Evolutionary conservation across 2,113 vertebrate genomes (phyloP), one percentile per base, ranked within the genome.

Genomic region (Larimichthys polyactis): DNA sequence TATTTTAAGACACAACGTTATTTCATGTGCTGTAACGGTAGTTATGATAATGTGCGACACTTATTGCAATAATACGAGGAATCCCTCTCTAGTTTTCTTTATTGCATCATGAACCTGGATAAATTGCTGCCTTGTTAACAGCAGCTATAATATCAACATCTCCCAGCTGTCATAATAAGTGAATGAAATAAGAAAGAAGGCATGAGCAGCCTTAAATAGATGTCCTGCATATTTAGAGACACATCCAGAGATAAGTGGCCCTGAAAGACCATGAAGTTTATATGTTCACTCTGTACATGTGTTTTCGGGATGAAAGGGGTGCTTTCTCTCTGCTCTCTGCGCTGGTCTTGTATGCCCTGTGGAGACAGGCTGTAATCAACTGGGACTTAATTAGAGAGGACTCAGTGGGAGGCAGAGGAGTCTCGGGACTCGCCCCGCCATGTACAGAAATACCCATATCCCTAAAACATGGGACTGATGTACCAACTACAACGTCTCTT

Each of bases 331-430:
- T 78, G 55, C 40, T 82, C 81, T 70, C 54, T 78, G 55, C 40
- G 4, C 84, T 84, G 83, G 69, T 88, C 83, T 62, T 89, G 77
- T 83, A 64, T 74, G 84, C 73, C 66, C 55, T 79, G 72, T 44
- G 63, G 57, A 72, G 58, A 80, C 82, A 75, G 84, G 90, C 87
- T 95, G 91, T 94, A 95, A 95, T 94, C 93, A 92, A 57, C 55
- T 14, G 66, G 66, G 64, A 77, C 49, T 29, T 89, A 94, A 95
- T 95, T 94, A 95, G 70, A 94, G 89, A 91, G 91, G 76, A 79
- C 81, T 86, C 64, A 29, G 86, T 90, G 85, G 87, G 86, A 91
- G 88, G 87, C 88, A 86, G 51, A 86, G 87, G 77, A 91, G 74
- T 84, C 63, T 65, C 71, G 81, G 87, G 92, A 93, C 91, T 93